phyloP scores from a whole-genome alignment of 2,797 vertebrate species.

The Sebastes kiyomatsui region DNA sequence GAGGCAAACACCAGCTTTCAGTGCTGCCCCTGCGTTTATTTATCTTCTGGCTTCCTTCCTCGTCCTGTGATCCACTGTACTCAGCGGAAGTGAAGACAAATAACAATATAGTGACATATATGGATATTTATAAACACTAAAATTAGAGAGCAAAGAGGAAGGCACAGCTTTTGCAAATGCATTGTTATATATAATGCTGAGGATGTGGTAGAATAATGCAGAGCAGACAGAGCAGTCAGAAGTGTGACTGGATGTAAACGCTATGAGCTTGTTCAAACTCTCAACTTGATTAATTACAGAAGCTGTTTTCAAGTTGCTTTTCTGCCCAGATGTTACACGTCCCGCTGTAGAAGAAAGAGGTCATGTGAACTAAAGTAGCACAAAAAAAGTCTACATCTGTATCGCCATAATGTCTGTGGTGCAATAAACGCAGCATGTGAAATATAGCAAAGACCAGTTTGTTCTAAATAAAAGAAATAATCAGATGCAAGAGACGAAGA shows the following conservation, averaged over 20 bases:
- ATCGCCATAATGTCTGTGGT: neutral
- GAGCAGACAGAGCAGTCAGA: constrained; percentile 12
- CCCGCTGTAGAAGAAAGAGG: neutral
- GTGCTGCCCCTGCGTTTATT: constrained; percentile 19
- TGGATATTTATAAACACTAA: constrained; percentile 38
- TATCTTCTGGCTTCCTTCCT: constrained; percentile 46
- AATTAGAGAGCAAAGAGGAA: constrained; percentile 33
- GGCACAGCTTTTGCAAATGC: constrained; percentile 10
- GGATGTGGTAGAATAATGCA: constrained; percentile 33
- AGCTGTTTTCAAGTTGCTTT: neutral
- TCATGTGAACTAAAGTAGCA: neutral
- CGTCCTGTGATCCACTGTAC: constrained; percentile 20
- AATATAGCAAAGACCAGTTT: neutral
- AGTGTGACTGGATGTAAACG: neutral
- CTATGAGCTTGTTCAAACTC: constrained; percentile 1
- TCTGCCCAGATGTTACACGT: neutral
- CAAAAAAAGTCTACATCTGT: neutral
- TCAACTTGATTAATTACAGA: constrained; percentile 14
- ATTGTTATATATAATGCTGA: constrained; percentile 29
- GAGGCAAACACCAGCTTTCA: constrained; percentile 15
- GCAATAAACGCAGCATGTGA: neutral
- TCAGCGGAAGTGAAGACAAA: constrained; percentile 30
- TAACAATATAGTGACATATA: constrained; percentile 36
- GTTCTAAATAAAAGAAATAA: neutral
- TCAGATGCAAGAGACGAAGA: neutral